Conservation (phyloP, 2,113 vertebrate genomes). For the Bothrops jararaca region DNA sequence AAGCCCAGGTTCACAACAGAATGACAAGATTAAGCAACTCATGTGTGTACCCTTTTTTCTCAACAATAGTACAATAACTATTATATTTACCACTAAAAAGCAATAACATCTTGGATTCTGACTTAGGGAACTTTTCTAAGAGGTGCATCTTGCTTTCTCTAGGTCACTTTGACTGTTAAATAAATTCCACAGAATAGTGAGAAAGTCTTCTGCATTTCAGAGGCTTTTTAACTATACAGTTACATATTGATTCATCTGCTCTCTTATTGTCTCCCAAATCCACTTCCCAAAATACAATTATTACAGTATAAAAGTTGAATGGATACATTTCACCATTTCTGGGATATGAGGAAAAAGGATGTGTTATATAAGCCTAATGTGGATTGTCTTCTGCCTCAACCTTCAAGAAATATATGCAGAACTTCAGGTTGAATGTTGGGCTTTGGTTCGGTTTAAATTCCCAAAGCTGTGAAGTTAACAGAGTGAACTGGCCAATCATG, state of each 20-base stretch:
- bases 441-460: neutral
- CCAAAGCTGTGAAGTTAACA: neutral
- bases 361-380: neutral
- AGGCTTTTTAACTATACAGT: neutral
- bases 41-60: neutral
- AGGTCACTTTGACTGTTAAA: neutral
- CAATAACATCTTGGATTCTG: neutral
- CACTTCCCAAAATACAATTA: neutral
- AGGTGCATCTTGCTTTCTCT: neutral
- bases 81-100: neutral
- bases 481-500: neutral
- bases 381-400: neutral
- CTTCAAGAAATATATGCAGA: neutral
- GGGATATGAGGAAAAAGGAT: neutral
- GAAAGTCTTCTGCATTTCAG: neutral
- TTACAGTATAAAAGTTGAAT: neutral
- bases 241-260: neutral
- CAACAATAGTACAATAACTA: neutral
- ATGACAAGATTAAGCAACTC: neutral
- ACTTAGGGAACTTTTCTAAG: neutral
- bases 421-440: neutral
- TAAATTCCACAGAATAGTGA: neutral
- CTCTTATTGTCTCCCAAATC: neutral
- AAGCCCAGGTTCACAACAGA: neutral
- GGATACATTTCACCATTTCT: neutral